Percentiles rank a stretch among this genome's conserved stretches.
phyloP scores from a whole-genome alignment of 2,888 invertebrate species.

The Macaria notata region DNA sequence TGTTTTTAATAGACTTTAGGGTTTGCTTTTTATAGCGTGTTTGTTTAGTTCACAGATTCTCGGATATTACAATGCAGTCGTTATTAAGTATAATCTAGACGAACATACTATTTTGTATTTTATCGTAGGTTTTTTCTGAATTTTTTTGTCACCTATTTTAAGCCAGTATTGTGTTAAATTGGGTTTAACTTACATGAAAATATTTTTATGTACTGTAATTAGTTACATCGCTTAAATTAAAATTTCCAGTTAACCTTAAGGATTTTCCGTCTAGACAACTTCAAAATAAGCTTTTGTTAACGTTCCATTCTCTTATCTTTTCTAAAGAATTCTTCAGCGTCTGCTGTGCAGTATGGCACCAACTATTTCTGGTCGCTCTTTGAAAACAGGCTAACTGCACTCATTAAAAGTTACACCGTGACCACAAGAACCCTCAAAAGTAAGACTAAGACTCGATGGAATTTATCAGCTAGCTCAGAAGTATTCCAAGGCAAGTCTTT shows the following conservation, averaged over 20 bases:
- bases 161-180: too few relatives aligned
- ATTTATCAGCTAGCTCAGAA: constrained; percentile 71
- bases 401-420: constrained; percentile 73
- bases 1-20: constrained; percentile 67
- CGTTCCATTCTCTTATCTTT: constrained; percentile 21
- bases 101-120: too few relatives aligned
- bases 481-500: constrained; percentile 63
- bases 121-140: too few relatives aligned
- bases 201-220: too few relatives aligned
- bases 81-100: constrained; percentile 22
- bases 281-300: too few relatives aligned
- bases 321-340: constrained; percentile 41
- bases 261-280: constrained; percentile 1
- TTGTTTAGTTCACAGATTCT: constrained; percentile 46
- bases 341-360: constrained; percentile 50
- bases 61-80: constrained; percentile 36
- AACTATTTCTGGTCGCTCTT: constrained; percentile 55
- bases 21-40: constrained; percentile 54
- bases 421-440: constrained; percentile 64
- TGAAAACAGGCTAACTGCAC: constrained; percentile 62
- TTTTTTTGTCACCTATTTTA: too few relatives aligned
- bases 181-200: too few relatives aligned
- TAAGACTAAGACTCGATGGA: constrained; percentile 52
- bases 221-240: neutral
- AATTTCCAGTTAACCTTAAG: neutral